Conservation (phyloP, 53 echinoderm and acorn worm genomes). For the Patiria pectinifera region DNA sequence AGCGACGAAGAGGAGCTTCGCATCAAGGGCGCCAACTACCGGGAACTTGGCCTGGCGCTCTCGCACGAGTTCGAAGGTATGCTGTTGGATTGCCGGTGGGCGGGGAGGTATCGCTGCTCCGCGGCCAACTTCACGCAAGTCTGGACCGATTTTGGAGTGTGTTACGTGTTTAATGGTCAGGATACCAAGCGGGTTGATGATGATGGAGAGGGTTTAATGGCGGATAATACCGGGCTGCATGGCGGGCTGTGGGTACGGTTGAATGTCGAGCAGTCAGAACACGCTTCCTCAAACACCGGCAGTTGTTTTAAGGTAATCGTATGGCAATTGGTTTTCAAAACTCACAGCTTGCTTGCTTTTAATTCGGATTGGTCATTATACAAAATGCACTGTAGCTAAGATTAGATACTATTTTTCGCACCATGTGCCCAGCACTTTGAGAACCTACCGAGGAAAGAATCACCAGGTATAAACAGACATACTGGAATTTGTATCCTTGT, state of each 20-base stretch:
- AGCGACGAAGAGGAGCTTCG: neutral
- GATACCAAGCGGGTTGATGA: neutral
- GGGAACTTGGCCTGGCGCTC: neutral
- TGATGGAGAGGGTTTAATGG: neutral
- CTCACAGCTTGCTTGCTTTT: too few relatives aligned
- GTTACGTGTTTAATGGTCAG: conserved; percentile 19
- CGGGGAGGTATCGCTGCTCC: conserved; percentile 2
- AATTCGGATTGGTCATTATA: too few relatives aligned
- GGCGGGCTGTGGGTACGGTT: conserved; percentile 42
- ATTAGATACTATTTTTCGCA: too few relatives aligned
- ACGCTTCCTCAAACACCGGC: neutral
- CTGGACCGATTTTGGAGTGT: conserved; percentile 43
- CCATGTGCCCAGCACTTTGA: too few relatives aligned
- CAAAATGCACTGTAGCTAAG: too few relatives aligned
- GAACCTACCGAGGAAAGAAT: too few relatives aligned
- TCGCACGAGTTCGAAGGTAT: conserved; percentile 4
- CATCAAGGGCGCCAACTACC: neutral
- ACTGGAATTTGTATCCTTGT: too few relatives aligned
- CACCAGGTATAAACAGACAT: too few relatives aligned
- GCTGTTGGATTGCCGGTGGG: conserved; percentile 43
- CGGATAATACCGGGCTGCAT: neutral
- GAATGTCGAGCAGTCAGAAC: conserved; percentile 24
- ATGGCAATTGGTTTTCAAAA: too few relatives aligned
- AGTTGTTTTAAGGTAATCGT: conserved; percentile 34
- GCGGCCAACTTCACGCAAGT: conserved; percentile 42